Evolutionary conservation across 2,797 vertebrate genomes (phyloP), one percentile per base, ranked within the genome.

Genomic region (Gambusia yucatana): DNA sequence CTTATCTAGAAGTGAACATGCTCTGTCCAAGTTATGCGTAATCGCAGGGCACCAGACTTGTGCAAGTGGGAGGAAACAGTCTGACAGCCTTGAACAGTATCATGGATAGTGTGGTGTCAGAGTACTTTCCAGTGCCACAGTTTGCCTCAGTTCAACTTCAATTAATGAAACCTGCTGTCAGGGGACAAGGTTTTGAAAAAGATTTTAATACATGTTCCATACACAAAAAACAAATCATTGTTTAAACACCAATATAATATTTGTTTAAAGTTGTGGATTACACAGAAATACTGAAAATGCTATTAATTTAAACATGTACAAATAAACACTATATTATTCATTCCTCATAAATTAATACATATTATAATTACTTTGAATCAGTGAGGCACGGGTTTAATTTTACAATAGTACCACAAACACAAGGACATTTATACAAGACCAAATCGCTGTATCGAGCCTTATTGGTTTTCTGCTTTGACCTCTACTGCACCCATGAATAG

Each of bases 11-110:
- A 82, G 80, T 57, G 50, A 91, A 92, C 84, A 85, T 75, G 47
- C 74, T 75, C 50, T 82, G 83, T 79, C 72, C 81, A 55, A 84
- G 71, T 90, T 30, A n/a, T 80, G 82, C 72, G 75, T 94, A 94
- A 95, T 96, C 94, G 93, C 78, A n/a, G 3, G 78, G 86, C 77
- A 50, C 79, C 94, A 95, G 91, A 84, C 85, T 82, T n/a, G 57
- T 67, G 36, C 25, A 75, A 86, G 76, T 84, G 83, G 87, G 87
- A 89, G 92, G 93, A 93, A 93, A 90, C 86, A 47, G 30, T 83
- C 73, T 86, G 85, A 83, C 86, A 85, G 83, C 77, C 73, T 81
- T 77, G 30, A 81, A 73, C 52, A 1, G 61, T 87, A 82, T 82
- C 82, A 11, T 14, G 75, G 75, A 83, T 80, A 75, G 36, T 63